These are phyloP conservation scores for Hemicordylus capensis DNA, from an alignment of 2,113 vertebrate genomes.

Conservation along the genomic window DNA sequence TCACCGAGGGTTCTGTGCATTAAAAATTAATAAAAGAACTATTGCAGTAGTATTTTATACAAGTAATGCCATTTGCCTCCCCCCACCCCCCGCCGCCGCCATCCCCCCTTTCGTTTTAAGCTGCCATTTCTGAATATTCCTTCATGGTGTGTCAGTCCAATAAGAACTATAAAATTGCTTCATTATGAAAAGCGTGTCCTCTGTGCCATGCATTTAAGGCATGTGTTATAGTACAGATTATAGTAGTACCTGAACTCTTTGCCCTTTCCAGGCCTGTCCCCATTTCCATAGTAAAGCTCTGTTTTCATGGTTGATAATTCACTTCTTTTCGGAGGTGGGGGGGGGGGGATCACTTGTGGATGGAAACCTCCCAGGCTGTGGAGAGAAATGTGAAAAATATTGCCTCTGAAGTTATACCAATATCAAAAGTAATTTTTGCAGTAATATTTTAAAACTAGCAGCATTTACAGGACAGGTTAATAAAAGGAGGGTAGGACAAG, in stretches of 20 bases:
- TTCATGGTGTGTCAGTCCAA: conserved; percentile 68
- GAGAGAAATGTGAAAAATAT: not conserved
- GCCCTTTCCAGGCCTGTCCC: conserved; percentile 42
- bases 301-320: conserved; percentile 56
- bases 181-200: conserved; percentile 67
- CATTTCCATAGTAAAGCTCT: conserved; percentile 55
- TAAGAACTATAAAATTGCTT: conserved; percentile 67
- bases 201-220: conserved; percentile 63
- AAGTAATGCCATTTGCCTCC: conserved; percentile 75
- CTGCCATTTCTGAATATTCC: conserved; percentile 76
- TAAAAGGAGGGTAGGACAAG: not conserved
- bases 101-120: conserved; percentile 70
- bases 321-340: not conserved
- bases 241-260: conserved; percentile 38
- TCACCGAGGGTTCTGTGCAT: conserved; percentile 77
- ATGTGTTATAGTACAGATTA: conserved; percentile 50
- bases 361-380: conserved; percentile 15
- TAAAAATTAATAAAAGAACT: conserved; percentile 84
- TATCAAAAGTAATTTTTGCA: not conserved
- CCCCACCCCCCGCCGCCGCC: accelerated
- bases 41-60: conserved; percentile 84
- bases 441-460: not conserved
- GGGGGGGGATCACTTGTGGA: conserved; percentile 2
- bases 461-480: conserved; percentile 7
- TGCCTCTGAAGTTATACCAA: conserved; percentile 7